Evolutionary conservation across 2,113 vertebrate species (phyloP).

Genomic region (Sebastes fasciatus): DNA sequence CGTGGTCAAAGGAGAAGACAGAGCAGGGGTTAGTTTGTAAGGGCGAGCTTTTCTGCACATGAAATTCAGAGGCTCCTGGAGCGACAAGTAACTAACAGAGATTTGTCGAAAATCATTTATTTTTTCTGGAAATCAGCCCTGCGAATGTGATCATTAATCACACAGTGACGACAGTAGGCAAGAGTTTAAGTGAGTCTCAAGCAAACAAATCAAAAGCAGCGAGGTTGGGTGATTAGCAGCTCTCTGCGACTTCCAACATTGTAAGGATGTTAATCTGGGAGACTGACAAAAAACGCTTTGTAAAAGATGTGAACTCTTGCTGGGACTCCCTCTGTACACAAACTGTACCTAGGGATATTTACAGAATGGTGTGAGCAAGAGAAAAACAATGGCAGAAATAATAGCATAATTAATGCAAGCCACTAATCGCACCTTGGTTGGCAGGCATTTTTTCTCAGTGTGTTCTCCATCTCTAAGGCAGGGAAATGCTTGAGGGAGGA

Average conservation of each 20-base stretch:
- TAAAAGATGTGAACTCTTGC: conserved; percentile 76
- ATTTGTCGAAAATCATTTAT: conserved; percentile 42
- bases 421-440: conserved; percentile 54
- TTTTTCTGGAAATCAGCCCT: conserved; percentile 45
- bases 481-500: conserved; percentile 41
- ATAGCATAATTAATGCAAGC: conserved; percentile 62
- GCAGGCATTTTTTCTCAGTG: conserved; percentile 34
- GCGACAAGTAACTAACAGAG: conserved; percentile 76
- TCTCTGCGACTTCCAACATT: conserved; percentile 73
- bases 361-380: conserved; percentile 45
- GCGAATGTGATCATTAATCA: conserved; percentile 80
- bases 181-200: conserved; percentile 80
- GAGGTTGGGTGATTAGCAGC: conserved; percentile 77
- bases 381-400: conserved; percentile 36
- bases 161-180: conserved; percentile 76
- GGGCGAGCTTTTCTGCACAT: conserved; percentile 80
- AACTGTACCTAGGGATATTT: conserved; percentile 54
- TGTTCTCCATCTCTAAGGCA: conserved; percentile 39
- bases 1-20: conserved; percentile 65
- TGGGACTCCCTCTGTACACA: conserved; percentile 72
- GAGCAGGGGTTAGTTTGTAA: conserved; percentile 81
- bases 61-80: conserved; percentile 82
- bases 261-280: conserved; percentile 73
- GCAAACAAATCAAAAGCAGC: conserved; percentile 79
- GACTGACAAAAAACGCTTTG: conserved; percentile 68